Evolutionary conservation across 92 coral and sea anemone genomes (phyloP).

Genomic region (Palythoa grandiflora): DNA sequence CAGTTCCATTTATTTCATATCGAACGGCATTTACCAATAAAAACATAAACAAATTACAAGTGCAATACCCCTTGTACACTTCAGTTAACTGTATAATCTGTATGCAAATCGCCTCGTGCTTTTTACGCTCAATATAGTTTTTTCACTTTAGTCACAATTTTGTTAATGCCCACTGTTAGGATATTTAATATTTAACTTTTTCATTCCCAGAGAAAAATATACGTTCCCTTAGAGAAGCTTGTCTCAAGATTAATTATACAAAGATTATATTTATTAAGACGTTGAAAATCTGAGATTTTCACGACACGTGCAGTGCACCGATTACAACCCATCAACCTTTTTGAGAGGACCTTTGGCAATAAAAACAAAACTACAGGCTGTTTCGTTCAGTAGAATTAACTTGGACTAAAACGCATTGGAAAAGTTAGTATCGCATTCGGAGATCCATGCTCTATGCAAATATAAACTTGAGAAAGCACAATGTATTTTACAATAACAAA

Average conservation of each 20-base stretch:
- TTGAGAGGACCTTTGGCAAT: not conserved
- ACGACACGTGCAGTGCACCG: not conserved
- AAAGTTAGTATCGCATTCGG: conserved; percentile 14
- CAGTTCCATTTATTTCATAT: not conserved
- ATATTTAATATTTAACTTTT: conserved; percentile 1
- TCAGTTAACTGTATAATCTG: not conserved
- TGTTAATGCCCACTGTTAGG: conserved; percentile 10
- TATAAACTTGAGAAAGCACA: not conserved
- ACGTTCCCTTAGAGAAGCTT: conserved; percentile 32
- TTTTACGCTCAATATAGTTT: too few species aligned
- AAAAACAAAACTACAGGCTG: not conserved
- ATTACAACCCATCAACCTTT: not conserved
- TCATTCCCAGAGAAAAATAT: conserved; percentile 25
- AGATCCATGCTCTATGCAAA: not conserved
- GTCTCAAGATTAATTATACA: conserved; percentile 16
- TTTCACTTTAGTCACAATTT: not conserved
- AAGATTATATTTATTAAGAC: not conserved
- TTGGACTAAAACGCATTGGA: not conserved
- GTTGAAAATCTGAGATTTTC: not conserved
- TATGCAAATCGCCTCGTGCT: conserved; percentile 21
- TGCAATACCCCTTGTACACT: not conserved
- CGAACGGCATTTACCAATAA: not conserved
- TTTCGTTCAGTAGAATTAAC: conserved; percentile 21
- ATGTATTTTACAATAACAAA: not conserved
- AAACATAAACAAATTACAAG: conserved; percentile 3